Base-by-base conservation (phyloP, 2,888 invertebrate species). In the Stenolophus ochropezus region DNA sequence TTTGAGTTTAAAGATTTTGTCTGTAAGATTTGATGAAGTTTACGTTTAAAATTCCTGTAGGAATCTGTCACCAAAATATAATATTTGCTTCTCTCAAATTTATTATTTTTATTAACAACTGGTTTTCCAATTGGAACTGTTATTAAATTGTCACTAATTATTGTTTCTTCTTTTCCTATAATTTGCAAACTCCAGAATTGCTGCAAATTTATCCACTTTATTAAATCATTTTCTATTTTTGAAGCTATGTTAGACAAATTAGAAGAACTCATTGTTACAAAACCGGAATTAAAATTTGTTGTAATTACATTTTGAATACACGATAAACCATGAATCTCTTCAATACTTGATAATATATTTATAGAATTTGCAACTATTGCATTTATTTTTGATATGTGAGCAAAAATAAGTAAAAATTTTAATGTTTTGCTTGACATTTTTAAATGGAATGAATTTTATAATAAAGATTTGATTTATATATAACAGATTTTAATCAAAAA, bases 41-140 rank as follows among this genome's bases (percentile, higher is more conserved):
- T 80, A 6, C 47, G 20, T 11, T 33, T 4, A 47, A 84, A 84
- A 18, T 76, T 77, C 14, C 81, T 74, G 5, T 58, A 65, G 20
- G n/a, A 81, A 47, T 84, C 85, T 2, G 82, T 53, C 8, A 84
- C 75, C 2, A 83, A 49, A 16, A 85, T 16, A 65, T 83, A 83
- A 25, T 81, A 84, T 4, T 73, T 23, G 11, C 82, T 58, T 51
- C 65, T 83, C 2, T 47, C 21, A 42, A 23, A 53, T 42, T 56
- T 71, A 21, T 80, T 80, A 23, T 56, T 23, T 21, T 56, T 58
- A 47, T 80, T 80, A 20, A 80, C 58, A 33, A 53, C 73, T 21
- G 80, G 73, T 42, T 53, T 21, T 21, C 14, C 14, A 4, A 18
- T 2, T 4, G 80, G 80, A n/a, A 80, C 80, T 14, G 80, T 80